Evolutionary conservation across 1,140 invertebrate genomes (phyloP).

Genomic region (Metopolophium dirhodum): DNA sequence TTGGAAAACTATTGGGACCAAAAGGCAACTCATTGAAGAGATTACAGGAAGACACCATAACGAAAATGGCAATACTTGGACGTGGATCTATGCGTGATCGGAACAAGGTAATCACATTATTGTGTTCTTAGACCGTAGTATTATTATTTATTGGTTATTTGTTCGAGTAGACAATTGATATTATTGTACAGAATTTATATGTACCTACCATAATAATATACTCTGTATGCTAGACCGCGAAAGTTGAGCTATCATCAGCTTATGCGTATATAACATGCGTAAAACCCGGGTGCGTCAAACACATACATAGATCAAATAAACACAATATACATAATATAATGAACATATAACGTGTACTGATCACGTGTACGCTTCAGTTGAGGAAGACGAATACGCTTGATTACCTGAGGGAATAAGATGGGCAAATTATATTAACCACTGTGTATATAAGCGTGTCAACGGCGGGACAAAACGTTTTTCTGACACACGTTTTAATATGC

Average conservation of each 20-base stretch:
- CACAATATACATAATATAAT: neutral
- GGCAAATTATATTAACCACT: slow-evolving; percentile 23
- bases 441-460: slow-evolving; percentile 8
- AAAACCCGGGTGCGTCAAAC: neutral
- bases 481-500: slow-evolving; percentile 12
- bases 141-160: neutral
- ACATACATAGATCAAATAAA: slow-evolving; percentile 27
- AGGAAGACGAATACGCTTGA: slow-evolving; percentile 24
- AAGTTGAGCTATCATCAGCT: neutral
- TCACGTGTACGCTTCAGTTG: neutral
- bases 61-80: slow-evolving; percentile 90
- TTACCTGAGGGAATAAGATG: slow-evolving; percentile 9
- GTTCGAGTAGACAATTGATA: neutral
- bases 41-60: slow-evolving; percentile 90
- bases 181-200: neutral
- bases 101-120: slow-evolving; percentile 71
- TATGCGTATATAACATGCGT: neutral
- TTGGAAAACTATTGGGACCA: slow-evolving; percentile 88
- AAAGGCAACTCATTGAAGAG: slow-evolving; percentile 90
- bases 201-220: neutral
- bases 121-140: neutral
- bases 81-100: slow-evolving; percentile 90
- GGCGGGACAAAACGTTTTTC: slow-evolving; percentile 27
- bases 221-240: neutral
- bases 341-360: neutral